A percentile compares a stretch with the other conserved stretches of the same genome.
phyloP scores from a whole-genome alignment of 2,797 vertebrate species.

The Chaetodon trifasciatus region DNA sequence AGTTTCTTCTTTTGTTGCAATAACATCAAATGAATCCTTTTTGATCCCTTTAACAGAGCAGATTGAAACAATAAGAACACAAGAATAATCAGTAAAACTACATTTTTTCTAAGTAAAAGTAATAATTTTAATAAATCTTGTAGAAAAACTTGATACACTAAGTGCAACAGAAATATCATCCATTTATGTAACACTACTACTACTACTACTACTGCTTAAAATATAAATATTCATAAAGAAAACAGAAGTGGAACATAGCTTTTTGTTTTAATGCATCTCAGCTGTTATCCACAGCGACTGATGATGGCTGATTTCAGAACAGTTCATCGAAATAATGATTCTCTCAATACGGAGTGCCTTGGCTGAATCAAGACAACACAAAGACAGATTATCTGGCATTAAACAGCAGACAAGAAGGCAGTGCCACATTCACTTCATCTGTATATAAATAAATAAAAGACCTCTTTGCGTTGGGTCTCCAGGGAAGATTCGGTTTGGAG shows the following conservation, averaged over 20 bases:
- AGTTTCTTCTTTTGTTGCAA: too few relatives aligned
- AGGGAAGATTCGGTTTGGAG: constrained; percentile 32
- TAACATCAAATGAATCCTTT: background rate
- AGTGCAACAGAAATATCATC: background rate
- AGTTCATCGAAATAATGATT: background rate
- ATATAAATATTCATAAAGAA: background rate
- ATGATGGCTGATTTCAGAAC: background rate
- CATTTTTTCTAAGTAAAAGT: too few relatives aligned
- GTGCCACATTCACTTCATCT: background rate
- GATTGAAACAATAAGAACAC: background rate
- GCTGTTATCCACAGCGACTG: background rate
- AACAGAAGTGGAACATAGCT: background rate
- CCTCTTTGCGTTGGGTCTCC: constrained; percentile 11
- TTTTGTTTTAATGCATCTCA: background rate
- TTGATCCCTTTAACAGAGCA: background rate
- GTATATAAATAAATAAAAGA: background rate
- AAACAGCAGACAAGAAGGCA: constrained; percentile 28
- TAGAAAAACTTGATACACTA: background rate
- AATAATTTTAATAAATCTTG: too few relatives aligned
- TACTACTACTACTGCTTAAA: background rate
- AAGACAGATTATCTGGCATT: constrained; percentile 28
- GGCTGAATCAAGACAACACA: constrained; percentile 22
- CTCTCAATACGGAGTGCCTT: background rate
- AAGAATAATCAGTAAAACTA: too few relatives aligned
- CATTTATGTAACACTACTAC: background rate